phyloP scores from a whole-genome alignment of 2,888 invertebrate species.

The Tenodera sinensis region DNA sequence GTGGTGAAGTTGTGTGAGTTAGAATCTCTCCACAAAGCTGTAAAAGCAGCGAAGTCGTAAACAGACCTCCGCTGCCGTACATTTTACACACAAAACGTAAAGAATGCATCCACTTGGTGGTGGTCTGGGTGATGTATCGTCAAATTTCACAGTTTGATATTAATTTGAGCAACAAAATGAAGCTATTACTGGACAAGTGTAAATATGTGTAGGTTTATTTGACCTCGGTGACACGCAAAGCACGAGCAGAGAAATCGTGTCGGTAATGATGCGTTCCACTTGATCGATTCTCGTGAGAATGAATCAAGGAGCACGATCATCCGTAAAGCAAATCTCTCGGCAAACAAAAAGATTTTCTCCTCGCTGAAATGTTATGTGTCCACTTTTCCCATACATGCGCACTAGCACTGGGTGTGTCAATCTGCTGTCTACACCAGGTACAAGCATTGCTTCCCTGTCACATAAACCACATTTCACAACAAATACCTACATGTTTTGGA shows the following conservation, averaged over 20 bases:
- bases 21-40: too few species aligned
- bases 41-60: too few species aligned
- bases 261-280: not conserved
- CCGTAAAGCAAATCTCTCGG: not conserved
- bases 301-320: not conserved
- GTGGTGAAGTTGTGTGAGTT: too few species aligned
- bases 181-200: not conserved
- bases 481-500: too few species aligned
- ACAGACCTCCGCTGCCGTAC: too few species aligned
- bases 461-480: too few species aligned
- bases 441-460: too few species aligned
- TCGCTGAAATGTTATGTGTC: not conserved
- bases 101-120: too few species aligned
- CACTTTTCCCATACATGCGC: not conserved
- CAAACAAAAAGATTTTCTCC: not conserved
- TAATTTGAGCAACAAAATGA: not conserved
- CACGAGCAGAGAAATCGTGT: not conserved
- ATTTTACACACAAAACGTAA: too few species aligned
- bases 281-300: not conserved
- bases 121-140: too few species aligned
- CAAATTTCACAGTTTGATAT: not conserved
- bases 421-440: too few species aligned
- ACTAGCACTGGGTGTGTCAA: too few species aligned
- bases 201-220: not conserved
- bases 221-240: not conserved